Evolutionary conservation across 2,888 invertebrate genomes (phyloP), one percentile per base, ranked within the genome.

Genomic region (Ornithoptera alexandrae): DNA sequence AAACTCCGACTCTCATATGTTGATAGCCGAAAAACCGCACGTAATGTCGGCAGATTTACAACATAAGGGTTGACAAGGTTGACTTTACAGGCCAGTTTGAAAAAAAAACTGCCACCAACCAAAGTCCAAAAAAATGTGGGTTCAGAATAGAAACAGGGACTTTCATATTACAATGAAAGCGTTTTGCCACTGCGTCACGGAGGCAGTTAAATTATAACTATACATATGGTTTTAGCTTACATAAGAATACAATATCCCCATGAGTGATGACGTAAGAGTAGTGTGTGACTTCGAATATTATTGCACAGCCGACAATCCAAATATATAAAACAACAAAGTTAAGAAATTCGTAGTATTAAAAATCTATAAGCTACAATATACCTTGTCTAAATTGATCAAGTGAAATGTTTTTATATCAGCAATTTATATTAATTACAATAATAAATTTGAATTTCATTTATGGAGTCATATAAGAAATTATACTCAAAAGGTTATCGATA

Each of bases 391-490:
- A 70, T 73, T 77, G 71, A 74, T 72, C 75, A 73, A 74, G 75
- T 76, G 73, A 75, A 73, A 76, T 76, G 76, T 80, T 72, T 70
- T 74, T 75, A 77, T 80, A 79, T 77, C 82, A 80, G 80, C 81
- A 80, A 76, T 77, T 82, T 82, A 82, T 86, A 87, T 77, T 62
- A 76, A 74, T 73, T 75, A 75, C 70, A 76, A 81, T 79, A 83
- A 84, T 83, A 84, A 84, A 85, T 86, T 83, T 85, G 65, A 72
- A 53, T 68, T 83, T 81, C 83, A 76, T 78, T 80, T 79, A 82
- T 77, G 79, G 77, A 77, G 78, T 78, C 71, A 77, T 79, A 82
- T 46, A 79, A 80, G 78, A 85, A 83, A 83, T 85, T 81, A 65
- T 75, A 46, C 46, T 15, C 46, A 46, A 82, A 77, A 74, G 79